Percentiles rank a stretch among this genome's conserved stretches.
Conservation (phyloP, 2,888 invertebrate genomes). For the Andrena haemorrhoa region DNA sequence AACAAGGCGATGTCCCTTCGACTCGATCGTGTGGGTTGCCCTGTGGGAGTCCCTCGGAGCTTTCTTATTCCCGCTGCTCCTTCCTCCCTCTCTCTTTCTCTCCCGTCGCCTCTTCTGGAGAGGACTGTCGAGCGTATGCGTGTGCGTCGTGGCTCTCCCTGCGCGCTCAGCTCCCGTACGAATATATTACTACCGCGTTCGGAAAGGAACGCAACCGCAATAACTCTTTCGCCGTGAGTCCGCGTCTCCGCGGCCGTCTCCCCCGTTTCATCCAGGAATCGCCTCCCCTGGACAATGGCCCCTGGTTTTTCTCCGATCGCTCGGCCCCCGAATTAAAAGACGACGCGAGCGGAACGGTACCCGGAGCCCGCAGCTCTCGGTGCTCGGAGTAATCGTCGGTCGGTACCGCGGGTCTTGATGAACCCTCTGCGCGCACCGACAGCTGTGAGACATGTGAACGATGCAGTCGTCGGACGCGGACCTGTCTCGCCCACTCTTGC, state of each 20-base stretch:
- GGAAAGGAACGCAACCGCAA: constrained; percentile 61
- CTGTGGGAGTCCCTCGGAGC: constrained; percentile 70
- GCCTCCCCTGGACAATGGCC: constrained; percentile 38
- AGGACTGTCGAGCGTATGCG: constrained; percentile 4
- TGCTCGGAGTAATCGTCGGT: too few relatives aligned
- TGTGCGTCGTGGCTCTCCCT: constrained; percentile 24
- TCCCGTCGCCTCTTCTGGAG: constrained; percentile 20
- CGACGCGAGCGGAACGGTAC: background rate
- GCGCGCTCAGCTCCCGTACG: constrained; percentile 48
- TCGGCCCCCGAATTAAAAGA: constrained; percentile 3
- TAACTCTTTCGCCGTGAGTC: constrained; percentile 57
- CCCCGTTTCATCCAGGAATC: background rate
- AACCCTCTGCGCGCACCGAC: too few relatives aligned
- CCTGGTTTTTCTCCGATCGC: constrained; percentile 36
- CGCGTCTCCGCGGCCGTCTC: constrained; percentile 11
- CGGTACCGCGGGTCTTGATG: too few relatives aligned
- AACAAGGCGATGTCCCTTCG: constrained; percentile 64
- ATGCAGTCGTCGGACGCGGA: too few relatives aligned
- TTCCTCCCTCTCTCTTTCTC: constrained; percentile 28
- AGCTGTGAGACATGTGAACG: too few relatives aligned
- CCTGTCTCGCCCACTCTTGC: too few relatives aligned
- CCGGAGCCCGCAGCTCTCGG: background rate
- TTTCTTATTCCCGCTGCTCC: constrained; percentile 64
- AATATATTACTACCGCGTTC: constrained; percentile 62
- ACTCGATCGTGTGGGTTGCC: constrained; percentile 69